A percentile compares a stretch with the other conserved stretches of the same genome.
Evolutionary conservation across 2,888 invertebrate species (phyloP).

Genomic region (Melanostoma mellinum): DNA sequence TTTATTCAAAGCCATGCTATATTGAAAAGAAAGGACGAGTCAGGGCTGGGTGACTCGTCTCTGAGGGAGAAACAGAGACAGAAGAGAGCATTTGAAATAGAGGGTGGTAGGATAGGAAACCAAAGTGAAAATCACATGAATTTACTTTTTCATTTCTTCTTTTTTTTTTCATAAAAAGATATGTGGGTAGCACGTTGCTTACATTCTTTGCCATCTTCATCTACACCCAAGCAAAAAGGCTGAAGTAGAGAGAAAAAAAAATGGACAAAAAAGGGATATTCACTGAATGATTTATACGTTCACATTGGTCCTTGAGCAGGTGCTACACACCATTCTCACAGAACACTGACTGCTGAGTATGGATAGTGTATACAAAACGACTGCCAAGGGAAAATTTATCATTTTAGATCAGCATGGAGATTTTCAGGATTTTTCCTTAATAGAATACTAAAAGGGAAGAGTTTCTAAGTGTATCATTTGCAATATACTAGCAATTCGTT

Average conservation of each 20-base stretch:
- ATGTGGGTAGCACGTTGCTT: neutral
- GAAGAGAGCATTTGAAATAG: neutral
- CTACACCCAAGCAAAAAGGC: slow-evolving; percentile 16
- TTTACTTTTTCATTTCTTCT: slow-evolving; percentile 1
- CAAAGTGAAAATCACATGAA: slow-evolving; percentile 58
- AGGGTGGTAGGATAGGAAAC: slow-evolving; percentile 11
- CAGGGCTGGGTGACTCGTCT: neutral
- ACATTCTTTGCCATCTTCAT: neutral
- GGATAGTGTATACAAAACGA: slow-evolving; percentile 61
- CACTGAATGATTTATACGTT: slow-evolving; percentile 70
- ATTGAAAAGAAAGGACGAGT: slow-evolving; percentile 42
- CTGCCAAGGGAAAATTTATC: slow-evolving; percentile 70
- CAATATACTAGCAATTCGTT: slow-evolving; percentile 67
- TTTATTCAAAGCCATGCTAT: slow-evolving; percentile 68
- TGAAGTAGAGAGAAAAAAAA: slow-evolving; percentile 40
- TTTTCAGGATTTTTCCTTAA: slow-evolving; percentile 61
- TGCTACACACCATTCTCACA: slow-evolving; percentile 46
- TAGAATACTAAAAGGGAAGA: slow-evolving; percentile 64
- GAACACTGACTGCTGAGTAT: neutral
- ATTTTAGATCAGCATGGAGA: slow-evolving; percentile 71
- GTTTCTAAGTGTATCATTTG: slow-evolving; percentile 69
- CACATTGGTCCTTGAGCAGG: slow-evolving; percentile 70
- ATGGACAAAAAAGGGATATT: slow-evolving; percentile 57
- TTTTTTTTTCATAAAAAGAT: slow-evolving; percentile 14
- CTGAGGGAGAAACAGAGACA: neutral